Evolutionary conservation across 2,113 vertebrate species (phyloP).

Genomic region (Chloroceryle aenea): DNA sequence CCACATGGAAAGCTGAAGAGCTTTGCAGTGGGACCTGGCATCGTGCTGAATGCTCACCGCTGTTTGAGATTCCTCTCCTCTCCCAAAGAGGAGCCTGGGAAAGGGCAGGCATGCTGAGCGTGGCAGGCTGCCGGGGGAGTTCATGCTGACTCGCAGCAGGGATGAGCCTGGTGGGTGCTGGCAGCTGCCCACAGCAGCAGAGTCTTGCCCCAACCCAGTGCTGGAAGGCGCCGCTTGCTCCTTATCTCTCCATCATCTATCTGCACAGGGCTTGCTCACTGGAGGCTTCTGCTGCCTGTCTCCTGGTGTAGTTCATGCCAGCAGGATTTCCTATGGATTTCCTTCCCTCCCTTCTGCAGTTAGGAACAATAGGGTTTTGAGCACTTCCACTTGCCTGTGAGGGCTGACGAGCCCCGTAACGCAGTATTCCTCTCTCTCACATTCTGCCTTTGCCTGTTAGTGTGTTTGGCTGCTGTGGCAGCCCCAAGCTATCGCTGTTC

Average conservation of each 20-base stretch:
- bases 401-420: neutral
- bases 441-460: neutral
- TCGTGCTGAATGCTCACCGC: fast-evolving
- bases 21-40: neutral
- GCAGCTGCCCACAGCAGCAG: neutral
- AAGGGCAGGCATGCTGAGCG: neutral
- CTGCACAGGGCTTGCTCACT: neutral
- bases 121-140: neutral
- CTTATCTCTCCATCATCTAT: neutral
- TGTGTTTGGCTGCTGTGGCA: slow-evolving; percentile 27
- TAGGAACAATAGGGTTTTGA: fast-evolving
- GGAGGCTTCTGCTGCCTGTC: neutral
- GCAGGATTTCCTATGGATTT: neutral
- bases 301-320: neutral
- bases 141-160: neutral
- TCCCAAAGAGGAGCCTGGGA: neutral
- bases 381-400: neutral
- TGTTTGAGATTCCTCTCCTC: neutral
- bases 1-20: neutral
- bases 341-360: neutral
- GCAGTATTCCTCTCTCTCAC: neutral
- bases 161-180: neutral
- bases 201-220: neutral
- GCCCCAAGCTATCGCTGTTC: neutral
- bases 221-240: neutral